Evolutionary conservation across 1,140 invertebrate species (phyloP), one percentile per base, ranked within the genome.

Genomic region (Aphidius ervi): DNA sequence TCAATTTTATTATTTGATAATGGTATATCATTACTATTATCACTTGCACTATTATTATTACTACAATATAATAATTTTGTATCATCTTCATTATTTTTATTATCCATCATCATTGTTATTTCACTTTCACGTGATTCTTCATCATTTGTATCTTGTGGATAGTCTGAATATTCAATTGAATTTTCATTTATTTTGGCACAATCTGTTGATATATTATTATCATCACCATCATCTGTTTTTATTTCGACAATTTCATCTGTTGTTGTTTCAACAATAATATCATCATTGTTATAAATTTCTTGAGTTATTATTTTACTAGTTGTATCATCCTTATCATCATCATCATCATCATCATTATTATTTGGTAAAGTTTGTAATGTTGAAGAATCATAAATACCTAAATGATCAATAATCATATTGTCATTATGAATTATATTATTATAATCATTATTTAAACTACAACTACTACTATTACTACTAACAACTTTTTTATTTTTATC

Each of bases 1-100:
- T 31, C 23, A 31, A 31, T 31, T 31, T 57, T 62, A 45, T 62
- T 69, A 20, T 56, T 57, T 41, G 63, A 46, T 43, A 74, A 75
- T 6, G 68, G 58, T 20, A 73, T 80, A n/a, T 79, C 78, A 16
- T 76, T 80, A 61, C 77, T 80, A 42, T 76, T 80, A 46, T 80
- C 78, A 62, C 16, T 16, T 16, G 16, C 78, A n/a, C 75, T 80
- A 62, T 76, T 80, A 42, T 76, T 80, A 46, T 80, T 77, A 62
- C 76, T 78, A 49, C 77, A 70, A 42, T 75, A 77, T 1, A 72
- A 76, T 20, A 78, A 53, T 55, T 79, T 80, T n/a, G 65, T 62
- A 57, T 80, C 77, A 54, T 79, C 77, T 5, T 67, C 67, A 46
- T 78, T 72, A 6, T 68, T 47, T 65, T 78, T 75, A 5, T 65